Evolutionary conservation across 2,797 vertebrate species (phyloP).

Genomic region (Pygocentrus nattereri): DNA sequence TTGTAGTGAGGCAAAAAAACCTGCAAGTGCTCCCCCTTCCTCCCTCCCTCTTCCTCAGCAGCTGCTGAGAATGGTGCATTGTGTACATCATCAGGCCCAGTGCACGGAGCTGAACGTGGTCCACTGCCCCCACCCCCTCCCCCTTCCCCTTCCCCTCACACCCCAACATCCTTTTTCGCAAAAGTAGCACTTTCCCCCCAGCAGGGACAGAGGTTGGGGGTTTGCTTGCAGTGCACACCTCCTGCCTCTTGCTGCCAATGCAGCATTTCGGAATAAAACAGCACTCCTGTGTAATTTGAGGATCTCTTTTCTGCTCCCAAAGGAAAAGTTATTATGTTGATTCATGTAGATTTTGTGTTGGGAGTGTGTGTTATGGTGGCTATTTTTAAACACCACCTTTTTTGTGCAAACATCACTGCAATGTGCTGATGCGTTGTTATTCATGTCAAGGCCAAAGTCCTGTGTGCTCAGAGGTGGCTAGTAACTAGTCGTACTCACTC

Average conservation of each 20-base stretch:
- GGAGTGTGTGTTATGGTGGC: background rate
- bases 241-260: slow-evolving; percentile 53
- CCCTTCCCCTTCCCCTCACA: slow-evolving; percentile 37
- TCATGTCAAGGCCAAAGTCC: background rate
- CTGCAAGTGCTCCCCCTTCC: slow-evolving; percentile 34
- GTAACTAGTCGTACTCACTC: background rate
- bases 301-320: slow-evolving; percentile 19
- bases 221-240: slow-evolving; percentile 48
- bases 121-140: background rate
- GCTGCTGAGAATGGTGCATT: slow-evolving; percentile 62
- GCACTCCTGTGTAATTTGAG: slow-evolving; percentile 44
- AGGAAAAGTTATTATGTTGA: slow-evolving; percentile 37
- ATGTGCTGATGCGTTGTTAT: too few species aligned
- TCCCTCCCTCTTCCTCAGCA: slow-evolving; percentile 34
- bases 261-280: slow-evolving; percentile 46
- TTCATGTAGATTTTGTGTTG: slow-evolving; percentile 7
- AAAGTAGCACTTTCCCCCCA: slow-evolving; percentile 61
- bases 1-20: slow-evolving; percentile 40
- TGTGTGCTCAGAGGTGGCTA: background rate
- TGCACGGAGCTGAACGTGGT: slow-evolving; percentile 40
- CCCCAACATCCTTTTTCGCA: slow-evolving; percentile 53
- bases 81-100: slow-evolving; percentile 45
- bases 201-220: slow-evolving; percentile 47
- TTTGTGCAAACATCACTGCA: background rate
- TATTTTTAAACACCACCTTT: background rate